Evolutionary conservation across 2,797 vertebrate genomes (phyloP), one percentile per base, ranked within the genome.

Genomic region (Eulemur mongoz): DNA sequence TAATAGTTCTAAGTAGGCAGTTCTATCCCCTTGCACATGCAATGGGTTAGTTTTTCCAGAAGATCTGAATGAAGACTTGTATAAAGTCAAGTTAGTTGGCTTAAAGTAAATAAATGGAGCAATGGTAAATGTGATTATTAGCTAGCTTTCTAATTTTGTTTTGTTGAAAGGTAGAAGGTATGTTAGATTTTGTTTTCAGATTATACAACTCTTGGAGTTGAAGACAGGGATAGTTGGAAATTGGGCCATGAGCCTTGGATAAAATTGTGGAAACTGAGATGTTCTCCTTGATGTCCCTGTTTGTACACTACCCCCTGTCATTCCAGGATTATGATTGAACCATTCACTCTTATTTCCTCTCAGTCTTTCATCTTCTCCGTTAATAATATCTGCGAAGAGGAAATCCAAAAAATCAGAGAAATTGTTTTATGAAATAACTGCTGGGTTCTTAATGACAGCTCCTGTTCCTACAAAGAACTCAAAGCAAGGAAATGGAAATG

Each of bases 141-240:
- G 30, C n/a, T 80, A 67, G 25, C n/a, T 82, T 95, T 57, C 20
- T 82, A 32, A 78, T 65, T 88, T 86, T 93, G 20, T 93, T 89
- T 98, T 67, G 17, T 79, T 80, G 59, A 91, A 80, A 84, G 67
- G 6, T 54, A 73, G 22, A 92, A 73, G 27, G 38, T 59, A 20
- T 80, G 22, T 95, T 67, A 76, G 18, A 73, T 82, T 57, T 91
- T 8, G 23, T 73, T 61, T 84, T 84, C 22, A 54, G 61, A 75
- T 83, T 25, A 38, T 78, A 87, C 30, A 2, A 27, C 50, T 82
- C 23, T 50, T 94, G 89, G 65, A 76, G 15, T 27, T 93, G 40
- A 59, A 91, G 35, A 80, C 20, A 61, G 3, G 22, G 23, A 43
- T 43, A 79, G 35, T 57, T 91, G 65, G 40, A 89, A 81, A 94